phyloP scores from a whole-genome alignment of 2,888 invertebrate genomes.

The Callyntrura sp. region DNA sequence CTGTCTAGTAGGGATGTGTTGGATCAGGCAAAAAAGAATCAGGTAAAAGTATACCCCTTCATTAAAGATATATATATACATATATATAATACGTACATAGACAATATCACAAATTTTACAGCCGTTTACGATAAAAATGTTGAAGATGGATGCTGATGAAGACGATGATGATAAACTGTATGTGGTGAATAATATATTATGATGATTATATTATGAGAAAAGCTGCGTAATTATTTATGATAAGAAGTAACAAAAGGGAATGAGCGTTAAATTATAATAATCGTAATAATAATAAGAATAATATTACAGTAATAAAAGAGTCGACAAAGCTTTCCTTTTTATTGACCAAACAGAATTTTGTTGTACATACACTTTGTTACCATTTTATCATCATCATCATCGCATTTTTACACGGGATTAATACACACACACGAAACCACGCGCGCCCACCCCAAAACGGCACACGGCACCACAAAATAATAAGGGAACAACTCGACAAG shows the following conservation, averaged over 20 bases:
- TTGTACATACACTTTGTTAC: neutral
- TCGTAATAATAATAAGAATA: neutral
- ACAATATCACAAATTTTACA: neutral
- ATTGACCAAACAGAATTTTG: conserved; percentile 6
- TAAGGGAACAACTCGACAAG: no score
- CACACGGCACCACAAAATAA: no score
- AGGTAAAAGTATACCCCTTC: no score
- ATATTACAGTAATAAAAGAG: neutral
- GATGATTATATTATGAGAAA: neutral
- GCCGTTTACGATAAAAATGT: neutral
- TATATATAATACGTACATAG: neutral
- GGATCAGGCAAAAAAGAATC: no score
- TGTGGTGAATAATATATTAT: neutral
- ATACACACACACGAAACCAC: no score
- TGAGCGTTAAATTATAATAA: neutral
- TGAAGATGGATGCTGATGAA: neutral
- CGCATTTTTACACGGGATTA: no score
- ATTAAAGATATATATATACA: neutral
- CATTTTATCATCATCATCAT: no score
- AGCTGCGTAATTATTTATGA: neutral
- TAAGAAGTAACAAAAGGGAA: neutral
- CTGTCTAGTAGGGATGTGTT: no score
- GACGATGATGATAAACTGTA: neutral
- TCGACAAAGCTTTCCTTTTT: conserved; percentile 42
- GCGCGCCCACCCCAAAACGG: no score